phyloP scores from a whole-genome alignment of 1,140 invertebrate genomes.

The Rhopalosiphum maidis region DNA sequence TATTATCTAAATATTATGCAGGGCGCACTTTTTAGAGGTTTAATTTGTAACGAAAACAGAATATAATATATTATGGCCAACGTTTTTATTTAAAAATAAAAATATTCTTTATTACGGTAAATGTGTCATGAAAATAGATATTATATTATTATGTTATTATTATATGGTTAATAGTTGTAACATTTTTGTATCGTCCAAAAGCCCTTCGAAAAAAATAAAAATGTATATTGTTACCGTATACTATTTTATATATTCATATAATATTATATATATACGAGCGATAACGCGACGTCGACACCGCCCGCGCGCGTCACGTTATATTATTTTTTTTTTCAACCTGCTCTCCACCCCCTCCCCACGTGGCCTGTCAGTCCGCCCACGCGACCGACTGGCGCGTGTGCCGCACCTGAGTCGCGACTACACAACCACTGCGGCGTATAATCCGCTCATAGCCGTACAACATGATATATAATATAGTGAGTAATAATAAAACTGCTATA shows the following conservation, averaged over 20 bases:
- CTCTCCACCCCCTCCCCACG: background rate
- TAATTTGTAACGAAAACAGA: background rate
- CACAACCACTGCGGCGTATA: background rate
- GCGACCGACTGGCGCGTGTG: background rate
- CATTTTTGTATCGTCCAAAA: background rate
- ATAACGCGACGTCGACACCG: conserved; percentile 8
- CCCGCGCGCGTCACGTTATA: background rate
- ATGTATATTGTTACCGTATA: background rate
- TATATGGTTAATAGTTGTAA: too few relatives aligned
- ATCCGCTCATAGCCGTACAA: background rate
- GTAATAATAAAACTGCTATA: background rate
- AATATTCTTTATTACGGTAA: background rate
- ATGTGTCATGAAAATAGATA: background rate
- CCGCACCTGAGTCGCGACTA: conserved; percentile 23
- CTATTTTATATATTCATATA: background rate
- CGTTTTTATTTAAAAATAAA: background rate
- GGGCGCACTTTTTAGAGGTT: background rate
- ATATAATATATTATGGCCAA: background rate
- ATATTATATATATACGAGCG: background rate
- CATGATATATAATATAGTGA: conserved; percentile 1
- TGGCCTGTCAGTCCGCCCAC: background rate
- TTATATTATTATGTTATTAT: background rate
- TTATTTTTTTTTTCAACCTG: background rate
- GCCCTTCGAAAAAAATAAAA: background rate
- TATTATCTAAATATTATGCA: background rate